These are phyloP conservation scores for Agonopterix alstromeriana DNA, from an alignment of 2,888 invertebrate genomes.

Conservation along the genomic window DNA sequence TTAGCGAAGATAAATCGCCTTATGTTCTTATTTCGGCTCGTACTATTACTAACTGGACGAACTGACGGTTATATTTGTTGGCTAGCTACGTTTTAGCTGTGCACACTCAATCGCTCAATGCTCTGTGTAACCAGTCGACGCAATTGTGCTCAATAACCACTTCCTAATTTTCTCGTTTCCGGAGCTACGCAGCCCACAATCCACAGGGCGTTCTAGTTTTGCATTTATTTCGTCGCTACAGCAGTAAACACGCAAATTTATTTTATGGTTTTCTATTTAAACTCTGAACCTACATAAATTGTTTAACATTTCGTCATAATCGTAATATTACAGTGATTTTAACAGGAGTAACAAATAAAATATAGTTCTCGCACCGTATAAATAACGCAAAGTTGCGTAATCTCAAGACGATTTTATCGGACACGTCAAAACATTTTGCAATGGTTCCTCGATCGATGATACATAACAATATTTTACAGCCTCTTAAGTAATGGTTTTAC, in stretches of 20 bases:
- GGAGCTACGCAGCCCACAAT: constrained; percentile 24
- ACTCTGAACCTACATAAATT: background rate
- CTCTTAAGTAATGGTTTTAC: too few relatives aligned
- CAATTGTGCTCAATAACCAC: constrained; percentile 68
- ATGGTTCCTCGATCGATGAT: too few relatives aligned
- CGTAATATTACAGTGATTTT: background rate
- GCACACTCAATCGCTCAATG: background rate
- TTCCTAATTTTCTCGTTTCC: constrained; percentile 72
- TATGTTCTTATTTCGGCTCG: too few relatives aligned
- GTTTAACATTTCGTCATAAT: background rate
- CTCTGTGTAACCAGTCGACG: constrained; percentile 22
- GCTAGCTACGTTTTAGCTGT: too few relatives aligned
- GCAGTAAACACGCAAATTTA: constrained; percentile 3
- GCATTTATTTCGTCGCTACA: constrained; percentile 8
- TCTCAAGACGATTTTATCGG: too few relatives aligned
- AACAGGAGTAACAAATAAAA: background rate
- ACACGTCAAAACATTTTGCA: too few relatives aligned
- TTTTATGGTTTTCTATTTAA: constrained; percentile 3
- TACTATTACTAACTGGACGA: too few relatives aligned
- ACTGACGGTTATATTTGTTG: too few relatives aligned
- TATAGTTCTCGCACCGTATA: background rate
- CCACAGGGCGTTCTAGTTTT: constrained; percentile 1
- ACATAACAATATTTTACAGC: too few relatives aligned
- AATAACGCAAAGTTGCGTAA: too few relatives aligned
- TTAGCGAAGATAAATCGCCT: too few relatives aligned